Evolutionary conservation across 1,140 invertebrate genomes (phyloP).

Genomic region (Samia ricini): DNA sequence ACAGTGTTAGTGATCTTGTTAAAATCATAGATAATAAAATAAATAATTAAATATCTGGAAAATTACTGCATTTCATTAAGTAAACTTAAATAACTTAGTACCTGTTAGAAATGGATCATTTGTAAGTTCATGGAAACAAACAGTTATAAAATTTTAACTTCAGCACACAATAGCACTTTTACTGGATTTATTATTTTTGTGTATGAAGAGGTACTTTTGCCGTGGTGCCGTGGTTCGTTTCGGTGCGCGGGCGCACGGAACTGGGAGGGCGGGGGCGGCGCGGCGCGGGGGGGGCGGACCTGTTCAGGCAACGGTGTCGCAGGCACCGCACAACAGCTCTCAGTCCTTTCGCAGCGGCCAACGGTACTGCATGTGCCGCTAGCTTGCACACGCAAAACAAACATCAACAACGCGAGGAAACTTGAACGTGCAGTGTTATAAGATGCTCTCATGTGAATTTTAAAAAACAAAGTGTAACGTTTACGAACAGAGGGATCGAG

Average conservation of each 20-base stretch:
- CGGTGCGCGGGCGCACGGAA: conserved; percentile 33
- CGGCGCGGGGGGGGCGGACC: conserved; percentile 70
- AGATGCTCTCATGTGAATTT: conserved; percentile 66
- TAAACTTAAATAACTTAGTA: too few species aligned
- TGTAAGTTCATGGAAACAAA: too few species aligned
- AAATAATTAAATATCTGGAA: too few species aligned
- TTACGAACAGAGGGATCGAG: conserved; percentile 56
- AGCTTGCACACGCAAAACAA: conserved; percentile 59
- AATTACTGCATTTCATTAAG: too few species aligned
- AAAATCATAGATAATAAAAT: too few species aligned
- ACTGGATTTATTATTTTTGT: conserved; percentile 62
- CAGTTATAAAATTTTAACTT: too few species aligned
- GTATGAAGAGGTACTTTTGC: conserved; percentile 25
- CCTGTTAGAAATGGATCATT: too few species aligned
- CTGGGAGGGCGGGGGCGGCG: conserved; percentile 43
- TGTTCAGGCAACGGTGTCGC: conserved; percentile 76
- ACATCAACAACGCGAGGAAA: conserved; percentile 63
- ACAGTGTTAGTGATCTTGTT: too few species aligned
- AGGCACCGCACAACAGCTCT: conserved; percentile 62
- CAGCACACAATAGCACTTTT: conserved; percentile 62
- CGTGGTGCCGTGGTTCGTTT: conserved; percentile 17
- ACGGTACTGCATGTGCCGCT: conserved; percentile 72
- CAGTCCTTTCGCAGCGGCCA: conserved; percentile 72
- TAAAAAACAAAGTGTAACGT: conserved; percentile 58
- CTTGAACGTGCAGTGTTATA: conserved; percentile 68